Base-by-base conservation (phyloP, 2,888 invertebrate genomes). In the Thymelicus sylvestris region DNA sequence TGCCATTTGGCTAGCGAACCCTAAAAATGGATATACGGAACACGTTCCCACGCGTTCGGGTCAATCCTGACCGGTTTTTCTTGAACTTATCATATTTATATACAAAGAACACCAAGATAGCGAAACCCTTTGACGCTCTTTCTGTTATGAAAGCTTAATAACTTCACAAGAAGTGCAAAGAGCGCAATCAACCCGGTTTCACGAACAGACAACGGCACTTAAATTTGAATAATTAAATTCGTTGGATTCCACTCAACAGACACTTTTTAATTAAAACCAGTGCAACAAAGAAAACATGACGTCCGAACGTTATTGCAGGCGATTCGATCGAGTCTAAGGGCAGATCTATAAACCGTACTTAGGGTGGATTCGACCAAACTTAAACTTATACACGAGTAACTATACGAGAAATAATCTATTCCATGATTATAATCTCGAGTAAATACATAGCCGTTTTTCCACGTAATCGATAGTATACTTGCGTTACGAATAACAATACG, bases 211-310 rank as follows among this genome's bases (percentile, higher is more conserved):
- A 62, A 44, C 19, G 41, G 61, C 41, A 52, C 41, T 69, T 57
- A 15, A 48, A 69, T 59, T 69, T 39, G 69, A 69, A 69, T 69
- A 69, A 69, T 69, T 64, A 69, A 64, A 69, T 69, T 69, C 69
- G 59, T 41, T 50, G 59, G 13, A 69, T 59, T 69, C 50, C 64
- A 24, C 41, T 39, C 59, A 48, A 48, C 69, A 64, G 19, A 47
- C 48, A 55, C 19, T 69, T 50, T 69, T 69, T 69, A 64, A 69
- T 69, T 69, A 69, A 69, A 69, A 2, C 69, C 10, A 44, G 19
- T 69, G 63, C 69, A 69, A 63, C 48, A 69, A 69, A 69, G 69
- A 69, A 69, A 69, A 64, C 69, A 64, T 41, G 64, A 48, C 24
- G 12, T 8, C 15, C 59, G 7, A 24, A n/a, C 66, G 48, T 57